A percentile compares a stretch with the other conserved stretches of the same genome.
These are phyloP conservation scores for Trachelus stipa DNA, from an alignment of 2,888 invertebrate genomes.

Conservation along the genomic window DNA sequence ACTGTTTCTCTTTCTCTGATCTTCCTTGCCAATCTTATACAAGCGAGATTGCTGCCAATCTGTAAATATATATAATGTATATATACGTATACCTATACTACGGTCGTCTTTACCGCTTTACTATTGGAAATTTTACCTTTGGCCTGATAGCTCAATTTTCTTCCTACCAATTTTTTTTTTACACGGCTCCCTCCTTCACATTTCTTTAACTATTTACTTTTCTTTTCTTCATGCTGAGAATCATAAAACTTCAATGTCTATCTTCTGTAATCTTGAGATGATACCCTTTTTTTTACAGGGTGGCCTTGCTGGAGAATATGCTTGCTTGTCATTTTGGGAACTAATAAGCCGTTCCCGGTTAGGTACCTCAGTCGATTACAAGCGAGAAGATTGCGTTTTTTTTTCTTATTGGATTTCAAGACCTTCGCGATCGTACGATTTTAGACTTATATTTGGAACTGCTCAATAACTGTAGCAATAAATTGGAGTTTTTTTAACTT, in stretches of 20 bases:
- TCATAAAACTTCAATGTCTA: background rate
- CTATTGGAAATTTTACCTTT: slow-evolving; percentile 10
- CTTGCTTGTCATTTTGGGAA: background rate
- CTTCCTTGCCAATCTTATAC: background rate
- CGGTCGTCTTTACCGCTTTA: background rate
- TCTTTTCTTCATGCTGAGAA: background rate
- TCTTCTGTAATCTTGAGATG: background rate
- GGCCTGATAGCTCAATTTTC: slow-evolving; percentile 5
- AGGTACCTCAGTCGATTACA: background rate
- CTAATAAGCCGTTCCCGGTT: background rate
- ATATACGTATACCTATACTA: background rate
- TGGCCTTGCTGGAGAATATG: background rate
- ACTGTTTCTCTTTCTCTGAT: background rate
- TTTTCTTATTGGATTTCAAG: background rate
- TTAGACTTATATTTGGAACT: background rate
- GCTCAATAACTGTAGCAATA: background rate
- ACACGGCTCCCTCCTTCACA: background rate
- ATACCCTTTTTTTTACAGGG: background rate
- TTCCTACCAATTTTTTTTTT: background rate
- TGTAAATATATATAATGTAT: background rate
- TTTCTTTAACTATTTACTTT: background rate
- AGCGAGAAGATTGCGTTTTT: background rate
- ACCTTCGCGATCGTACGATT: background rate
- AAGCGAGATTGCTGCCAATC: background rate
- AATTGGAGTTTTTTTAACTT: background rate